Percentiles rank a stretch among this genome's conserved stretches.
phyloP scores from a whole-genome alignment of 1,140 invertebrate genomes.

The Diplogasteroides magnus region DNA sequence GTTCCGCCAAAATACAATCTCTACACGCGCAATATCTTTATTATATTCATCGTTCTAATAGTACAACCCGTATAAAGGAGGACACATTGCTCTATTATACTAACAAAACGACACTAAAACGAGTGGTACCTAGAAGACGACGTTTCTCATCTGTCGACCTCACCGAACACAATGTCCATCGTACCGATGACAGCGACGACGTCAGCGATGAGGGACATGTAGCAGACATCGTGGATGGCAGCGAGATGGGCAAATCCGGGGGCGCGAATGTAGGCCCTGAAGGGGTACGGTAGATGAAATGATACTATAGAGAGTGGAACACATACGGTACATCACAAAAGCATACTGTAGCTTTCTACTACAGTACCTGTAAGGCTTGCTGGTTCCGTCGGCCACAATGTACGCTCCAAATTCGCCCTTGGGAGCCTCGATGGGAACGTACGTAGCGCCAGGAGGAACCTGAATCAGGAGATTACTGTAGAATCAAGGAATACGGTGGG shows the following conservation, averaged over 20 bases:
- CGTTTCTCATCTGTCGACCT: constrained; percentile 93
- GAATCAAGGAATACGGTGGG: too few species aligned
- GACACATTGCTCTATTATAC: too few species aligned
- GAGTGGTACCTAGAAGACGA: too few species aligned
- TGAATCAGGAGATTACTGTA: too few species aligned
- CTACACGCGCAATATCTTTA: too few species aligned
- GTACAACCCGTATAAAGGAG: too few species aligned
- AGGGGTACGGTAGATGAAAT: constrained; percentile 4
- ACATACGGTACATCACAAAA: too few species aligned
- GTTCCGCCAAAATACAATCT: too few species aligned
- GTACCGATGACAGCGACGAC: constrained; percentile 61
- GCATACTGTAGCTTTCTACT: too few species aligned
- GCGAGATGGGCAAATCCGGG: constrained; percentile 61
- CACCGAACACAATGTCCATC: constrained; percentile 90
- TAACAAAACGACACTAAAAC: too few species aligned
- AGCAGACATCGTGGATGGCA: constrained; percentile 66
- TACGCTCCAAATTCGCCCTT: constrained; percentile 95
- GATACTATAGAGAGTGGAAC: background rate
- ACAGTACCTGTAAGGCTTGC: constrained; percentile 72
- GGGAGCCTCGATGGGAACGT: constrained; percentile 91
- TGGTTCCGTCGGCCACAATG: constrained; percentile 86
- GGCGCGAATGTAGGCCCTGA: constrained; percentile 91
- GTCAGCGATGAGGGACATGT: constrained; percentile 80
- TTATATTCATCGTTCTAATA: too few species aligned
- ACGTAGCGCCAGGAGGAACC: constrained; percentile 86